Evolutionary conservation across 1,140 invertebrate genomes (phyloP), one percentile per base, ranked within the genome.

Genomic region (Caenorhabditis brenneri): DNA sequence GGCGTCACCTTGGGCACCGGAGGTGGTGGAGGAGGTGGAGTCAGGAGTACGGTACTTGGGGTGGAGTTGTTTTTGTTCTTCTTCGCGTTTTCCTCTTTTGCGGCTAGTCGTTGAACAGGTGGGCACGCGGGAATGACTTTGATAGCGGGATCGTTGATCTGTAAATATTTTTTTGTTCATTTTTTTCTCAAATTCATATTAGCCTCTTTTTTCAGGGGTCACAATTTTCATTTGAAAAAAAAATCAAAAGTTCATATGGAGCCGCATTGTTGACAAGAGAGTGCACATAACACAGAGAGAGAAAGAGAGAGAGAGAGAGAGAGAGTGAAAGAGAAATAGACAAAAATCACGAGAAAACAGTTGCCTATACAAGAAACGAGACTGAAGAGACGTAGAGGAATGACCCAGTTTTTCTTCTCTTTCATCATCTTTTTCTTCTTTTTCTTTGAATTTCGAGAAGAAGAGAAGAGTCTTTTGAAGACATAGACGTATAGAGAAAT

Each of bases 121-220:
- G 80, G 60, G 24, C 79, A 85, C 27, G 85, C 65, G 1, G 81
- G 81, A 19, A 83, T 87, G 39, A 81, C 58, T 60, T 86, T 86
- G 69, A 86, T 82, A 1, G 85, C 65, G 12, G 85, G 82, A 82
- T 88, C 81, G 33, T 87, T 16, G 10, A 36, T 49, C 86, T 74
- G 60, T 82, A 80, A 88, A 84, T 15, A 31, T 16, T n/a, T n/a
- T n/a, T n/a, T n/a, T n/a, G n/a, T n/a, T n/a, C n/a, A n/a, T n/a
- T n/a, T n/a, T n/a, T n/a, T n/a, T n/a, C n/a, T n/a, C n/a, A n/a
- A n/a, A n/a, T n/a, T n/a, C n/a, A n/a, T n/a, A n/a, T n/a, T n/a
- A n/a, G n/a, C n/a, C n/a, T n/a, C n/a, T n/a, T n/a, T n/a, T n/a
- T n/a, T n/a, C n/a, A n/a, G n/a, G n/a, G n/a, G n/a, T n/a, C n/a